Conservation (phyloP, 2,797 vertebrate species). For the Eremophila alpestris region DNA sequence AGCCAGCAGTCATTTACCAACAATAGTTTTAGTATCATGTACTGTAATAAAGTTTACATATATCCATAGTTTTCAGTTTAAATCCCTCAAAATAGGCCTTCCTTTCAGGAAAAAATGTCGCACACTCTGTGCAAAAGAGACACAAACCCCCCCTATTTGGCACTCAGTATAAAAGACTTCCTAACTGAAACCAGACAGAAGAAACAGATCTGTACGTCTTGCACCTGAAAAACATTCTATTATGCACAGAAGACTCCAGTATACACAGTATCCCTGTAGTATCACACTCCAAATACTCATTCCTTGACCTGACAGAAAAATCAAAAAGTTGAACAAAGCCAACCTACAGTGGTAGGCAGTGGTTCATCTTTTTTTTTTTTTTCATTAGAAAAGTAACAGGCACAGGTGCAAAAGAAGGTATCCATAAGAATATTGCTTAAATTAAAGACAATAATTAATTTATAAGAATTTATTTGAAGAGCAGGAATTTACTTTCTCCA, state of each 20-base stretch:
- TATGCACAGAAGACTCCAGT: background rate
- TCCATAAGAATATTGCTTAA: background rate
- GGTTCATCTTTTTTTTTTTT: background rate
- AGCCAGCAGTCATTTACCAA: background rate
- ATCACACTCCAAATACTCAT: background rate
- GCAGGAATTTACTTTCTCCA: background rate
- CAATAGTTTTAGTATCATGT: background rate
- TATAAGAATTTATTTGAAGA: background rate
- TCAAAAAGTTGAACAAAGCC: background rate
- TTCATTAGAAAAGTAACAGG: background rate
- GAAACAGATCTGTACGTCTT: background rate
- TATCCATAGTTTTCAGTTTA: background rate
- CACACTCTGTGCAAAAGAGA: background rate
- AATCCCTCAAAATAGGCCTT: background rate
- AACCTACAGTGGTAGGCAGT: background rate
- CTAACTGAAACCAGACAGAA: background rate
- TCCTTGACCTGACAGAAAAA: background rate
- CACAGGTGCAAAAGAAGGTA: background rate
- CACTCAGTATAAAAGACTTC: background rate
- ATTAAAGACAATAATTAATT: background rate
- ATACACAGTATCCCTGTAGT: background rate
- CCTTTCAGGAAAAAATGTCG: background rate
- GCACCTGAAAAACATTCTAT: background rate
- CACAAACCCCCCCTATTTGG: background rate
- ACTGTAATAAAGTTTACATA: background rate